phyloP scores from a whole-genome alignment of 2,113 vertebrate species.

The Centropristis striata region DNA sequence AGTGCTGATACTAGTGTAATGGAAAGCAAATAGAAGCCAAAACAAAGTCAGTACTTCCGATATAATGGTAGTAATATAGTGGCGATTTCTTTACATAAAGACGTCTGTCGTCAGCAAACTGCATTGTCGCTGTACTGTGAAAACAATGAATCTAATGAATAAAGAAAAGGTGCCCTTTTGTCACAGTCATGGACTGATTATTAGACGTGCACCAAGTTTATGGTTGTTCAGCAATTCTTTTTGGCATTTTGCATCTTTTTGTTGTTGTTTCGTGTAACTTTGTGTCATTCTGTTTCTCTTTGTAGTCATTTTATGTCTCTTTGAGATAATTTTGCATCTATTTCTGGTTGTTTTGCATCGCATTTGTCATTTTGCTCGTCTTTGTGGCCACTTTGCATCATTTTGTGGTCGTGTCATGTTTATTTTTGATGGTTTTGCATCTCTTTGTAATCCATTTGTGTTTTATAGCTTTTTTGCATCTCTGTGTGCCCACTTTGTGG shows the following conservation, averaged over 20 bases:
- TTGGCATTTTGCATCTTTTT: not conserved
- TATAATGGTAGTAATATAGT: not conserved
- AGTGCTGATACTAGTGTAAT: not conserved
- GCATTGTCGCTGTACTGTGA: not conserved
- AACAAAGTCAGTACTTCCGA: conserved; percentile 30
- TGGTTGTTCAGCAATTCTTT: not conserved
- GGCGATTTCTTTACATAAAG: no score
- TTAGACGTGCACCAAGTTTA: not conserved
- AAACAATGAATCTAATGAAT: not conserved
- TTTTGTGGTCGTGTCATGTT: not conserved
- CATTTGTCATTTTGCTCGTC: not conserved
- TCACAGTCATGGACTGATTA: not conserved
- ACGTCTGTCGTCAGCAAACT: not conserved
- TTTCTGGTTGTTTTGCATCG: not conserved
- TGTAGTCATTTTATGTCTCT: not conserved
- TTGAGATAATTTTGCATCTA: not conserved
- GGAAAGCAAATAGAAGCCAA: conserved; percentile 30
- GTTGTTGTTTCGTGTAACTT: no score
- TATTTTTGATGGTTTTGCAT: not conserved
- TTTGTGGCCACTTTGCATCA: not conserved
- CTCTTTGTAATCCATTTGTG: conserved; percentile 11
- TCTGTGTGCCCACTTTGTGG: not conserved
- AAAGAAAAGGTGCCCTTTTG: not conserved
- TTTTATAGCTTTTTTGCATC: conserved; percentile 6
- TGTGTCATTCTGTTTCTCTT: not conserved